phyloP scores from a whole-genome alignment of 2,113 vertebrate species.

The Rhabdomys dilectus region DNA sequence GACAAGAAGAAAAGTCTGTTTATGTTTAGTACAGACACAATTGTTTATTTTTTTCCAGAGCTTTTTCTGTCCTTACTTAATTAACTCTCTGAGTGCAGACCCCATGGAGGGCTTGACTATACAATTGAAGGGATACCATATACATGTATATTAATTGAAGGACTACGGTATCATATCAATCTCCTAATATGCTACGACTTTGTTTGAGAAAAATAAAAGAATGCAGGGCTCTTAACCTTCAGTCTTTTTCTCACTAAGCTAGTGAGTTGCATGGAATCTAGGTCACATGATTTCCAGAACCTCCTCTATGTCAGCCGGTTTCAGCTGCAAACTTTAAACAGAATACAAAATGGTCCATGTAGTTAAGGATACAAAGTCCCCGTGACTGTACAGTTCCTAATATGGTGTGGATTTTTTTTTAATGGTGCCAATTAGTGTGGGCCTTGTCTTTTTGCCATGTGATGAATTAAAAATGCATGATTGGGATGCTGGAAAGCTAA shows the following conservation, averaged over 20 bases:
- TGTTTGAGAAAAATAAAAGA: background rate
- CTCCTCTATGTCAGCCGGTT: background rate
- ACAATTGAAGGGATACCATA: background rate
- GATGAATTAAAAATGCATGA: constrained; percentile 89
- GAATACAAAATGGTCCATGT: constrained; percentile 61
- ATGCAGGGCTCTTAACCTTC: background rate
- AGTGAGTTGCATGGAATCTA: background rate
- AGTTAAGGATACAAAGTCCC: background rate
- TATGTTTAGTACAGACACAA: background rate
- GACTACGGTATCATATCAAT: background rate
- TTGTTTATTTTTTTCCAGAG: background rate
- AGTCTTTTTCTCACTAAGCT: constrained; percentile 33
- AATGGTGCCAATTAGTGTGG: constrained; percentile 85
- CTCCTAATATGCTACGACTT: background rate
- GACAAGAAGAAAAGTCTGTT: background rate
- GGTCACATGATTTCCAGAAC: background rate
- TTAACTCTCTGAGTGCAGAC: background rate
- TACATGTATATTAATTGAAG: background rate
- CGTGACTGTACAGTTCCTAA: constrained; percentile 40
- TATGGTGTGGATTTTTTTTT: constrained; percentile 57
- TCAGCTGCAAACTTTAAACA: constrained; percentile 70
- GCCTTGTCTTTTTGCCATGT: constrained; percentile 86
- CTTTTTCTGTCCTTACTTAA: background rate
- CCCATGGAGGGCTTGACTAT: too few species aligned
- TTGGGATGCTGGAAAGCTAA: constrained; percentile 83